Percentiles rank a stretch among this genome's conserved stretches.
These are phyloP conservation scores for Mormoops blainvillei DNA, from an alignment of 2,113 vertebrate species.

Conservation along the genomic window DNA sequence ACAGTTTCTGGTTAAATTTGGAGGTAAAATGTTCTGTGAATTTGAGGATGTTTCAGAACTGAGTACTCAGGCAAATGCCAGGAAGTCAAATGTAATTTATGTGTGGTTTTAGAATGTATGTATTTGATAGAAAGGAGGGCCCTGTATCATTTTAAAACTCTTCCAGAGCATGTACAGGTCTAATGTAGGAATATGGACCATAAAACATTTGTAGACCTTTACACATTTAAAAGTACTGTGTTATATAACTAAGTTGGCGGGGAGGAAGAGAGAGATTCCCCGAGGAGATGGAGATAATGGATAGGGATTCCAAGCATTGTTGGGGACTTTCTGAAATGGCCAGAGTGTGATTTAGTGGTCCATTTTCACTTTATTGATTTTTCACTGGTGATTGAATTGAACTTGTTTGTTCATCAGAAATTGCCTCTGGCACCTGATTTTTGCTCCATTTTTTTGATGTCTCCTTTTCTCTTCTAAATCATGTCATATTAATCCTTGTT, in stretches of 20 bases:
- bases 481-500: not conserved
- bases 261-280: not conserved
- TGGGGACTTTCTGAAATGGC: not conserved
- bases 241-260: too few relatives aligned
- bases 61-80: not conserved
- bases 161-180: not conserved
- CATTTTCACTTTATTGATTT: slow-evolving; percentile 18
- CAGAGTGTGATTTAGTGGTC: not conserved
- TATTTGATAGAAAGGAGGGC: not conserved
- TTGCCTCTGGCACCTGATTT: not conserved
- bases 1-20: not conserved
- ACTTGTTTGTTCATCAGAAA: slow-evolving; percentile 16
- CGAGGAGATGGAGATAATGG: not conserved
- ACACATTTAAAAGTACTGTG: not conserved
- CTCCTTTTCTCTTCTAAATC: not conserved
- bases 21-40: not conserved
- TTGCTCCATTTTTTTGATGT: not conserved
- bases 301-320: not conserved
- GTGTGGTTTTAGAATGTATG: too few relatives aligned
- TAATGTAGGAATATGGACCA: not conserved
- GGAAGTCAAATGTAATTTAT: not conserved
- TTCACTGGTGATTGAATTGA: slow-evolving; percentile 26
- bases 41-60: not conserved
- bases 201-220: not conserved
- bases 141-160: not conserved